Evolutionary conservation across 35 echinoderm and acorn worm species (phyloP).

Genomic region (Lytechinus pictus): DNA sequence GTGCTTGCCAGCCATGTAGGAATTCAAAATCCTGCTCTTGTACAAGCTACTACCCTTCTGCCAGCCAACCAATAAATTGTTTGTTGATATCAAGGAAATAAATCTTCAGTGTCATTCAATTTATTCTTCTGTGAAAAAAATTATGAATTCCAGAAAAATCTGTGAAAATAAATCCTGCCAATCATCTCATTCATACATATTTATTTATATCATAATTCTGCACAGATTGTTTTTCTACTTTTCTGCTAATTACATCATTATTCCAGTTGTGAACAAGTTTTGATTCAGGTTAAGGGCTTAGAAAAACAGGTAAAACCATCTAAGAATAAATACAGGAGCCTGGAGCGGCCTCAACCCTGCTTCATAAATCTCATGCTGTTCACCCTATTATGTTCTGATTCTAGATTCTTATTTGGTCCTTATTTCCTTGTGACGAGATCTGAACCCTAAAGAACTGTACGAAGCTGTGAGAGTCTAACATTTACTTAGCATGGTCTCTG

Average conservation of each 20-base stretch:
- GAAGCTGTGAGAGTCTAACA: neutral
- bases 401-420: neutral
- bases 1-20: too few species aligned
- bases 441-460: neutral
- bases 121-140: neutral
- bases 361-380: neutral
- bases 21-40: too few species aligned
- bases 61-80: neutral
- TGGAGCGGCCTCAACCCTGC: neutral
- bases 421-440: neutral
- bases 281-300: neutral
- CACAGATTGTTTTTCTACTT: neutral
- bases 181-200: neutral
- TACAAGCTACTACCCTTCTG: too few species aligned
- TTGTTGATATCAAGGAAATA: neutral
- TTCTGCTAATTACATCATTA: constrained; percentile 5
- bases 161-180: neutral
- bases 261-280: neutral
- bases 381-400: neutral
- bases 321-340: neutral
- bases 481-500: constrained; percentile 1
- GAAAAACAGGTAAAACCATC: neutral
- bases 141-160: neutral
- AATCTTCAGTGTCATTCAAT: neutral
- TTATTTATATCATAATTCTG: neutral